These are phyloP conservation scores for Drosophila jambulina DNA, from an alignment of 1,140 invertebrate genomes.

Conservation along the genomic window DNA sequence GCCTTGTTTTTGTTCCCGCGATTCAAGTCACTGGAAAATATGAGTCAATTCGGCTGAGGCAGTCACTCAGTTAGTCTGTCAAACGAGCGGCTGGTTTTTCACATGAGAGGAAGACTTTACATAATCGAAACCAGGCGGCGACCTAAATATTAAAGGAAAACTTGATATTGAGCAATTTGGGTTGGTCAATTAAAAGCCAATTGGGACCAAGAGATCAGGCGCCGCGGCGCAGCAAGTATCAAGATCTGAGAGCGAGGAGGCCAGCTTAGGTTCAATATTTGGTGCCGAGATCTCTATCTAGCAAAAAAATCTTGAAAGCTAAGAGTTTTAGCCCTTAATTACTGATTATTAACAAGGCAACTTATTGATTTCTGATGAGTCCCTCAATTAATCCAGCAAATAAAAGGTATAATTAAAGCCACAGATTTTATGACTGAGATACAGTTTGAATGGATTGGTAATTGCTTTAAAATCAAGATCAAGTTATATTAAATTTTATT, in stretches of 20 bases:
- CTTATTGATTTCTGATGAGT: slow-evolving; percentile 10
- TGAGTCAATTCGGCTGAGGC: slow-evolving; percentile 8
- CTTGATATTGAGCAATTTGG: slow-evolving; percentile 26
- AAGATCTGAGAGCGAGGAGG: background rate
- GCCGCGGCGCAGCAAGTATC: background rate
- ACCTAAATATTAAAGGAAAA: slow-evolving; percentile 38
- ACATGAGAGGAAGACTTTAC: slow-evolving; percentile 21
- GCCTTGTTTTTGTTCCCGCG: slow-evolving; percentile 19
- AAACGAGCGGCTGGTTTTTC: slow-evolving; percentile 20
- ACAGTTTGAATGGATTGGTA: background rate
- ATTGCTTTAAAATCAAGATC: background rate
- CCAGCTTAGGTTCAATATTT: slow-evolving; percentile 1
- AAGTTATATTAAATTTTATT: background rate
- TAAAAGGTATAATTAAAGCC: background rate
- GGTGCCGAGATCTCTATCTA: background rate
- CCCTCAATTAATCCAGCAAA: slow-evolving; percentile 1
- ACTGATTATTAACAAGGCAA: background rate
- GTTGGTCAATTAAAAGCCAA: slow-evolving; percentile 38
- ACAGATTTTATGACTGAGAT: background rate
- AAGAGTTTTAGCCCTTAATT: slow-evolving; percentile 6
- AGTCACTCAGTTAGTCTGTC: slow-evolving; percentile 32
- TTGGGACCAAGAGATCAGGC: slow-evolving; percentile 18
- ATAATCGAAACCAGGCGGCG: slow-evolving; percentile 27
- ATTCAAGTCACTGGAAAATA: background rate
- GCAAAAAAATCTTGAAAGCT: background rate